A percentile compares a stretch with the other conserved stretches of the same genome.
phyloP scores from a whole-genome alignment of 2,888 invertebrate genomes.

The Linnaemya vulpina region DNA sequence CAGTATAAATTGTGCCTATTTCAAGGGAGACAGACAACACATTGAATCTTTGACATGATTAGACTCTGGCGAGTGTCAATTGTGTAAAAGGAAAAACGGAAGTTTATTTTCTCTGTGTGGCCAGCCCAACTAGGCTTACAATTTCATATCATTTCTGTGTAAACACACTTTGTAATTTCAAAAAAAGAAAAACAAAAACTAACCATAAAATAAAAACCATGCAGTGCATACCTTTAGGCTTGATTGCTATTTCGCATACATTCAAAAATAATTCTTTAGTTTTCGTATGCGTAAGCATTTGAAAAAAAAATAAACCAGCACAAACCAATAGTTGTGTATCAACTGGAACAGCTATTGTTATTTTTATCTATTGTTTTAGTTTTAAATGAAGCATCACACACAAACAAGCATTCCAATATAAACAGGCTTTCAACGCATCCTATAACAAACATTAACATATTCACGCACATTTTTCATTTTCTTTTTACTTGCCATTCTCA shows the following conservation, averaged over 20 bases:
- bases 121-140: neutral
- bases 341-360: constrained; percentile 43
- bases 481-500: constrained; percentile 11
- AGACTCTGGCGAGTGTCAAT: constrained; percentile 26
- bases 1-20: neutral
- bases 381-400: constrained; percentile 47
- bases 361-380: constrained; percentile 55
- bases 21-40: neutral
- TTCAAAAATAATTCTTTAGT: neutral
- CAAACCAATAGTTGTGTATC: neutral
- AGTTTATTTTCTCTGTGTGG: neutral
- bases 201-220: constrained; percentile 9
- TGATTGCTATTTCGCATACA: constrained; percentile 1
- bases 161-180: neutral
- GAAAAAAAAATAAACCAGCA: constrained; percentile 25
- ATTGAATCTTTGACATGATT: constrained; percentile 38
- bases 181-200: too few relatives aligned
- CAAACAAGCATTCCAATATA: neutral
- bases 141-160: neutral
- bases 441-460: constrained; percentile 1
- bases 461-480: constrained; percentile 12
- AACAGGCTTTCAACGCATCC: neutral
- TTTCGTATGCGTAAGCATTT: constrained; percentile 11
- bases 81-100: constrained; percentile 13
- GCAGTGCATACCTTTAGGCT: constrained; percentile 57